phyloP scores from a whole-genome alignment of 92 coral and sea anemone genomes.

The Porites divaricata region DNA sequence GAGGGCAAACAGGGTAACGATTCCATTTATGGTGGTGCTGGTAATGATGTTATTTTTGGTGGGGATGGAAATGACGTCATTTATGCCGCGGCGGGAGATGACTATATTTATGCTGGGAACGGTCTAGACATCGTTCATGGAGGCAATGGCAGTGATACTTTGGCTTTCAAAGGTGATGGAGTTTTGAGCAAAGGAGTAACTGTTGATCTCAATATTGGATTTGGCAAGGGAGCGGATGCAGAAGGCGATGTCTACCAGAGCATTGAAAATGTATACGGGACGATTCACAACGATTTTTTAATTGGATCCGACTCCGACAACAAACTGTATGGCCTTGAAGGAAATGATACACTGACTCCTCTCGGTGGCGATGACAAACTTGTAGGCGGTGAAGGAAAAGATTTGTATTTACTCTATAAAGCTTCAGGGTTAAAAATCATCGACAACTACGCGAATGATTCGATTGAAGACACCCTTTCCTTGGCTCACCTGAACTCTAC shows the following conservation, averaged over 20 bases:
- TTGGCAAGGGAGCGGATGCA: conserved; percentile 67
- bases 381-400: conserved; percentile 64
- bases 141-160: conserved; percentile 56
- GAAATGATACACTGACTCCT: conserved; percentile 39
- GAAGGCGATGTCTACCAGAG: conserved; percentile 55
- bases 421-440: conserved; percentile 44
- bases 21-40: no score
- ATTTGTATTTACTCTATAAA: conserved; percentile 41
- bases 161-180: conserved; percentile 62
- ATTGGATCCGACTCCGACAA: conserved; percentile 13
- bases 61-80: conserved; percentile 23
- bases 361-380: conserved; percentile 58
- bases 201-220: conserved; percentile 46
- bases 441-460: conserved; percentile 41
- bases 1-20: not conserved
- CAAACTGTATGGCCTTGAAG: conserved; percentile 44
- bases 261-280: conserved; percentile 68
- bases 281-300: conserved; percentile 53
- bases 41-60: no score
- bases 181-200: conserved; percentile 27
- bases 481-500: conserved; percentile 39
- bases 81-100: conserved; percentile 40
- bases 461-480: conserved; percentile 58
- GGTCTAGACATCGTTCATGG: conserved; percentile 58
- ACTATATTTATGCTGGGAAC: conserved; percentile 58